Evolutionary conservation across 30 jellyfish, hydroid and myxozoan genomes (phyloP).

Genomic region (Pelagia noctiluca): DNA sequence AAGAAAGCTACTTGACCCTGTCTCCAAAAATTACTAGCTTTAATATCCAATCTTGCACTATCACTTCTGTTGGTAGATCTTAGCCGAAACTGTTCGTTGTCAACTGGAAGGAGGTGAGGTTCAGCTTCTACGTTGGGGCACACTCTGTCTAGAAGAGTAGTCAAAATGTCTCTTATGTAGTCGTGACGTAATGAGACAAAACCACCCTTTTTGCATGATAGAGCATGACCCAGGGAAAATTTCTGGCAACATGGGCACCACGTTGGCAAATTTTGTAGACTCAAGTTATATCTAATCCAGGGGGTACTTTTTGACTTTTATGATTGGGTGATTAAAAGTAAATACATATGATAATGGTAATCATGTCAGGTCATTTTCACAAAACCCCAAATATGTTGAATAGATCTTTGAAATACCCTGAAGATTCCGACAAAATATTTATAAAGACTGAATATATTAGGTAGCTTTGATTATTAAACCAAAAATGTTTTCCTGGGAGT

Average conservation of each 20-base stretch:
- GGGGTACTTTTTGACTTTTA: neutral
- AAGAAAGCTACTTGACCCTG: conserved; percentile 28
- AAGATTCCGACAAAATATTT: too few species aligned
- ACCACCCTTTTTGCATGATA: conserved; percentile 18
- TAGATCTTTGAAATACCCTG: too few species aligned
- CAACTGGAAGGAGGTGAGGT: conserved; percentile 23
- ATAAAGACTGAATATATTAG: too few species aligned
- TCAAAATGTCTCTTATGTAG: neutral
- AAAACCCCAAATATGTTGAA: too few species aligned
- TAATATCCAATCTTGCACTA: conserved; percentile 14
- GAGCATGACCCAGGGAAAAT: conserved; percentile 17
- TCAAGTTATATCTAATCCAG: conserved; percentile 7
- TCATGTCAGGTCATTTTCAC: too few species aligned
- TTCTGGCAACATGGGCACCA: conserved; percentile 15
- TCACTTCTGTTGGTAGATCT: conserved; percentile 23
- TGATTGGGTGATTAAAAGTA: too few species aligned
- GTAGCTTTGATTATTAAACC: too few species aligned
- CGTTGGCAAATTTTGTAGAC: conserved; percentile 19
- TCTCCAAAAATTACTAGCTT: conserved; percentile 34
- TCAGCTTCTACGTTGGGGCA: conserved; percentile 20
- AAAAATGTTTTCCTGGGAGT: too few species aligned
- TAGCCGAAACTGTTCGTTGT: conserved; percentile 11
- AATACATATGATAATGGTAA: too few species aligned
- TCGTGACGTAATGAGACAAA: conserved; percentile 15
- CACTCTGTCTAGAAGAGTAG: conserved; percentile 11